phyloP scores from a whole-genome alignment of 2,888 invertebrate species.

The Pilophorus perplexus region DNA sequence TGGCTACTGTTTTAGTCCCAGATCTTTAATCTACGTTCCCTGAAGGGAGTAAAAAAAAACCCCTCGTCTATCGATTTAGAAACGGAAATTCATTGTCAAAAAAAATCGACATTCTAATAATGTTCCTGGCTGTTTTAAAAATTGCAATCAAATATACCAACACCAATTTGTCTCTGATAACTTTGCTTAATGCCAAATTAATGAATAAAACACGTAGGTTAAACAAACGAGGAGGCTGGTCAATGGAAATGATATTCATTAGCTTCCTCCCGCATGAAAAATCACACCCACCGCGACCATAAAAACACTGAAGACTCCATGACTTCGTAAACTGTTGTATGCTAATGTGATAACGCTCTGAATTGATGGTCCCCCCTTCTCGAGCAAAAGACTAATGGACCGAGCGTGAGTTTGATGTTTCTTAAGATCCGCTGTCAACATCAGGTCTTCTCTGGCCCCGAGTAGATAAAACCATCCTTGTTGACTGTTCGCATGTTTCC shows the following conservation, averaged over 20 bases:
- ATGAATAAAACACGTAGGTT: too few relatives aligned
- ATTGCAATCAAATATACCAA: too few relatives aligned
- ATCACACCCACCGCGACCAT: conserved; percentile 22
- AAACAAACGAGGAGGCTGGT: too few relatives aligned
- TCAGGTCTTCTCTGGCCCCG: conserved; percentile 13
- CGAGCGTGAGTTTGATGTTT: conserved; percentile 36
- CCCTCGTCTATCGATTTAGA: too few relatives aligned
- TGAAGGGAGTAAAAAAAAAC: not conserved
- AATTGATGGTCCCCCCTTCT: conserved; percentile 25
- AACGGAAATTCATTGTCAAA: too few relatives aligned
- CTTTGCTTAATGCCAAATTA: too few relatives aligned
- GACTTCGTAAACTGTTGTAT: conserved; percentile 38
- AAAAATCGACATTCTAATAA: too few relatives aligned
- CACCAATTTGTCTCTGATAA: too few relatives aligned
- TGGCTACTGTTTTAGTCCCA: conserved; percentile 33
- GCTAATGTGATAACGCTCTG: conserved; percentile 22
- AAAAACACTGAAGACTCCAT: conserved; percentile 22
- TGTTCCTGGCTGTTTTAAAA: too few relatives aligned
- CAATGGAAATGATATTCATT: too few relatives aligned
- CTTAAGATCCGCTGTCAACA: conserved; percentile 34
- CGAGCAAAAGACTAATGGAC: conserved; percentile 36
- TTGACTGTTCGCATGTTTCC: conserved; percentile 19
- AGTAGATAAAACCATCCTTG: conserved; percentile 26
- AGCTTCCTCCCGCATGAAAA: conserved; percentile 5
- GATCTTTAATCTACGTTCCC: conserved; percentile 14